These are phyloP conservation scores for Aepyceros melampus DNA, from an alignment of 2,113 vertebrate genomes.

Conservation along the genomic window DNA sequence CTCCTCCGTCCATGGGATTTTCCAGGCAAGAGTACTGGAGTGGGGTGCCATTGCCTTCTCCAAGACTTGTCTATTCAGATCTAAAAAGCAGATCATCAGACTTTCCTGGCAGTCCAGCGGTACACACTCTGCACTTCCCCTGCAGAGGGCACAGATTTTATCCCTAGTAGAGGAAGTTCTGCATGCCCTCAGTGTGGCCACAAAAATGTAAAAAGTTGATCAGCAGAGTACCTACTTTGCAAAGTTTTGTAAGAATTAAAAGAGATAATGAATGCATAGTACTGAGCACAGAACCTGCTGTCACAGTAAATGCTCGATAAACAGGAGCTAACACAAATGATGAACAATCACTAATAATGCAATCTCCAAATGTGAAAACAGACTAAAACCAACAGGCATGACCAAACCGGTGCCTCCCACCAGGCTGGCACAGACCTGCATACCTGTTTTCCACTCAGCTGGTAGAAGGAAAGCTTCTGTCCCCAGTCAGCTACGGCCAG, in stretches of 20 bases:
- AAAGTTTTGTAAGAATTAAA: background rate
- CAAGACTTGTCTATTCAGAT: background rate
- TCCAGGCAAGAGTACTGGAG: no score
- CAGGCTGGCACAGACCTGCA: background rate
- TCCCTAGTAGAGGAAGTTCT: background rate
- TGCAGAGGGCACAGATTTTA: background rate
- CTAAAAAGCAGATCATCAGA: background rate
- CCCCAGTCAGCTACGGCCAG: slow-evolving; percentile 98
- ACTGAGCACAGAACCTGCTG: background rate
- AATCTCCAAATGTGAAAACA: background rate
- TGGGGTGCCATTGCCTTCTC: no score
- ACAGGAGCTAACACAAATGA: background rate
- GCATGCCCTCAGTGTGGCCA: background rate
- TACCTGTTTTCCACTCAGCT: slow-evolving; percentile 98
- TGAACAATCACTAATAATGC: background rate
- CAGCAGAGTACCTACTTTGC: background rate
- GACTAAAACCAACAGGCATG: background rate
- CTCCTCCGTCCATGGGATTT: no score
- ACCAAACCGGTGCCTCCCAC: background rate
- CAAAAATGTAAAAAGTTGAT: background rate
- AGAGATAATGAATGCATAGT: background rate
- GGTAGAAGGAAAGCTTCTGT: slow-evolving; percentile 97
- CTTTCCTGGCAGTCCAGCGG: background rate
- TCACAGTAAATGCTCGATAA: background rate
- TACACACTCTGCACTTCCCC: background rate